Conservation (phyloP, 2,888 invertebrate species). For the Exocentrus adspersus region DNA sequence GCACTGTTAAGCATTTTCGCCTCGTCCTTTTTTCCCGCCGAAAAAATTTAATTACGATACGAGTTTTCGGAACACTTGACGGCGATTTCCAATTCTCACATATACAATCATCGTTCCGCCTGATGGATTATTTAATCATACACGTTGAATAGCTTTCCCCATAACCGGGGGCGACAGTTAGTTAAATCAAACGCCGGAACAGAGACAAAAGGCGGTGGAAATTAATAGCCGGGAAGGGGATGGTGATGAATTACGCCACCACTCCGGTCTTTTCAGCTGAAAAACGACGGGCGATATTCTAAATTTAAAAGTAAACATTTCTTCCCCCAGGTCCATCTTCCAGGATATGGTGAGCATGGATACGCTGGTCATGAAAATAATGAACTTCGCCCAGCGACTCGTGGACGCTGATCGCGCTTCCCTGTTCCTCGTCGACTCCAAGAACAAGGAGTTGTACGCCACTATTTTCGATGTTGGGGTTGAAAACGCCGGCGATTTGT, state of each 20-base stretch:
- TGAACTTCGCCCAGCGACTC: constrained; percentile 83
- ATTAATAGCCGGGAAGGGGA: neutral
- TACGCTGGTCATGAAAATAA: constrained; percentile 81
- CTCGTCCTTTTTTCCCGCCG: too few relatives aligned
- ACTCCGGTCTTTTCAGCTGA: neutral
- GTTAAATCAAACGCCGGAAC: neutral
- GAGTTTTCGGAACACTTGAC: too few relatives aligned
- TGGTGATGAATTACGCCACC: neutral
- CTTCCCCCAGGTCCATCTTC: constrained; percentile 78
- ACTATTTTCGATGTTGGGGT: constrained; percentile 80
- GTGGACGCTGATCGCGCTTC: constrained; percentile 88
- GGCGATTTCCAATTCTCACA: too few relatives aligned
- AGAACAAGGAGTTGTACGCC: constrained; percentile 80
- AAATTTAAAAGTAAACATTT: too few relatives aligned
- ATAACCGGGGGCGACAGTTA: too few relatives aligned
- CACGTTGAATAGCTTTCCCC: too few relatives aligned
- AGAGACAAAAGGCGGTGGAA: neutral
- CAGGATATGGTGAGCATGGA: constrained; percentile 90
- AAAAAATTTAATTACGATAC: too few relatives aligned
- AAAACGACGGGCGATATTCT: too few relatives aligned
- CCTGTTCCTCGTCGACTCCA: constrained; percentile 80
- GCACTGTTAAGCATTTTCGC: too few relatives aligned
- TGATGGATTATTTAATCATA: too few relatives aligned
- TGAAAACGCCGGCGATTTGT: constrained; percentile 46
- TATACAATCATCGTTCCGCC: too few relatives aligned